These are phyloP conservation scores for Cerastis leucographa DNA, from an alignment of 2,888 invertebrate genomes.

Conservation along the genomic window DNA sequence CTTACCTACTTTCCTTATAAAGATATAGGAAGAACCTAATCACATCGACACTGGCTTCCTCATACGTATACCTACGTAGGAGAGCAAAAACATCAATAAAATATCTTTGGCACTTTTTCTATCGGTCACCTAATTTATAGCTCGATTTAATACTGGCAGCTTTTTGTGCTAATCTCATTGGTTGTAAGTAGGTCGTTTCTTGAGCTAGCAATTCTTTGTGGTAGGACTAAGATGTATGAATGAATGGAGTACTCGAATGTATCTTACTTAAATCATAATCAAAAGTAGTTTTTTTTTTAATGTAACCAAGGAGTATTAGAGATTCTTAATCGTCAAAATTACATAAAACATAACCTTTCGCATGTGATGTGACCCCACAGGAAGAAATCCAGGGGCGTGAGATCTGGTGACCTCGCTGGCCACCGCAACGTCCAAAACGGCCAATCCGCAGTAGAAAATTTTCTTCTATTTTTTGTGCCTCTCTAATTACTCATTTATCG, in stretches of 20 bases:
- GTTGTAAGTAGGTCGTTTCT: neutral
- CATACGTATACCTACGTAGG: constrained; percentile 9
- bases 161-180: constrained; percentile 6
- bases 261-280: neutral
- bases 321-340: neutral
- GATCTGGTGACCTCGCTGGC: no score
- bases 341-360: no score
- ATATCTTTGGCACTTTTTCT: neutral
- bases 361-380: no score
- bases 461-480: neutral
- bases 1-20: neutral
- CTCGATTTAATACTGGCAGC: neutral
- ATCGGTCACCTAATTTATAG: neutral
- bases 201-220: constrained; percentile 10
- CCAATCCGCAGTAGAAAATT: no score
- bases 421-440: no score
- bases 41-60: neutral
- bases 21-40: constrained; percentile 12
- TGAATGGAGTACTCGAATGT: constrained; percentile 3
- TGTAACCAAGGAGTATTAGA: neutral
- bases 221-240: neutral
- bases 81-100: neutral
- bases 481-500: neutral
- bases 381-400: no score
- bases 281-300: neutral